phyloP scores from a whole-genome alignment of 2,797 vertebrate species.

The Pipistrellus nathusii region DNA sequence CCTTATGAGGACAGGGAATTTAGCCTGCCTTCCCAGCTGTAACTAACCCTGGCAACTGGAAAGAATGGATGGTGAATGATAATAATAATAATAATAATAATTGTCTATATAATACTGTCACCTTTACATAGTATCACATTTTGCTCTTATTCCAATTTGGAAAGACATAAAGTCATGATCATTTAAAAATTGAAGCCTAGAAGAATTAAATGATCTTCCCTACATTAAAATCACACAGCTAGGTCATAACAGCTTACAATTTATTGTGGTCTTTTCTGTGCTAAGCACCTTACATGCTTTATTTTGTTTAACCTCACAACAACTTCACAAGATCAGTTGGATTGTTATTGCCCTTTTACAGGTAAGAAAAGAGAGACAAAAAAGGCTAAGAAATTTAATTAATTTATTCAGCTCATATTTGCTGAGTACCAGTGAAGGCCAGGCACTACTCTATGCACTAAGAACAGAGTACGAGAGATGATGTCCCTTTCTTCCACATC shows the following conservation, averaged over 20 bases:
- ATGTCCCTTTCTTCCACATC: not conserved
- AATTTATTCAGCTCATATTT: not conserved
- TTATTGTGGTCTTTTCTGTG: not conserved
- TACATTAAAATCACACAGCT: not conserved
- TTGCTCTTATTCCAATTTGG: not conserved
- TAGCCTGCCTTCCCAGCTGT: not conserved
- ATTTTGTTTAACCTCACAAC: constrained; percentile 70
- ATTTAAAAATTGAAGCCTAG: not conserved
- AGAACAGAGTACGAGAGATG: not conserved
- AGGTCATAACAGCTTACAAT: not conserved
- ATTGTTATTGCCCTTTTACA: constrained; percentile 73
- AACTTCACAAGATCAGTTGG: constrained; percentile 67
- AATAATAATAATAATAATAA: not conserved
- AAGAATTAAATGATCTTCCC: not conserved
- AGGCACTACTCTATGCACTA: not conserved
- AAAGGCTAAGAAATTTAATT: constrained; percentile 30
- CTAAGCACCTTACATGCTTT: not conserved
- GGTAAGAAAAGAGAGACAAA: not conserved
- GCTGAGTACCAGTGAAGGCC: not conserved
- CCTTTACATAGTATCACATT: not conserved
- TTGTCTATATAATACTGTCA: not conserved
- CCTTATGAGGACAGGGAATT: not conserved
- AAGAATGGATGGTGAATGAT: not conserved
- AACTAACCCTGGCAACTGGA: not conserved
- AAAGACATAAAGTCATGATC: not conserved